Evolutionary conservation across 2,888 invertebrate genomes (phyloP).

Genomic region (Cantharis lateralis): DNA sequence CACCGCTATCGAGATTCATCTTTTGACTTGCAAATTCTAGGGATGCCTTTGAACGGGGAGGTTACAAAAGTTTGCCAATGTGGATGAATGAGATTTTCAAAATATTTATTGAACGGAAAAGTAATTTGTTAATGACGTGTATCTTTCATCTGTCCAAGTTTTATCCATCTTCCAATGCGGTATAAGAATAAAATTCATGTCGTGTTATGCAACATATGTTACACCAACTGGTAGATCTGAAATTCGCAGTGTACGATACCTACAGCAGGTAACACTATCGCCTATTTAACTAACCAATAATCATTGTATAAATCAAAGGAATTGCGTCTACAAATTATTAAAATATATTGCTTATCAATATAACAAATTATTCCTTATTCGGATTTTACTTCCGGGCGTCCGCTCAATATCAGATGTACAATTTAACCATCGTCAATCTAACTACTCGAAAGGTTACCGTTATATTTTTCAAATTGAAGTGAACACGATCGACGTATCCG

Average conservation of each 20-base stretch:
- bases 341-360: too few relatives aligned
- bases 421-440: background rate
- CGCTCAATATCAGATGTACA: background rate
- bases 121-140: background rate
- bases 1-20: slow-evolving; percentile 23
- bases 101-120: background rate
- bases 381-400: background rate
- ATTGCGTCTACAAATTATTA: too few relatives aligned
- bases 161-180: too few relatives aligned
- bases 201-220: background rate
- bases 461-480: background rate
- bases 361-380: background rate
- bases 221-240: background rate
- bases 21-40: slow-evolving; percentile 9
- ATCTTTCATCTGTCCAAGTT: background rate
- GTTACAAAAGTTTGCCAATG: background rate
- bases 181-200: background rate
- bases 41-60: slow-evolving; percentile 4
- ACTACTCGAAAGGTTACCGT: background rate
- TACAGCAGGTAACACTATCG: too few relatives aligned
- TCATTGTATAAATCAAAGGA: too few relatives aligned
- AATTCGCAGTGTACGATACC: background rate
- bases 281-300: too few relatives aligned
- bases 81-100: background rate
- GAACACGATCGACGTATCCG: slow-evolving; percentile 18